Evolutionary conservation across 2,797 vertebrate genomes (phyloP), one percentile per base, ranked within the genome.

Genomic region (Eremophila alpestris): DNA sequence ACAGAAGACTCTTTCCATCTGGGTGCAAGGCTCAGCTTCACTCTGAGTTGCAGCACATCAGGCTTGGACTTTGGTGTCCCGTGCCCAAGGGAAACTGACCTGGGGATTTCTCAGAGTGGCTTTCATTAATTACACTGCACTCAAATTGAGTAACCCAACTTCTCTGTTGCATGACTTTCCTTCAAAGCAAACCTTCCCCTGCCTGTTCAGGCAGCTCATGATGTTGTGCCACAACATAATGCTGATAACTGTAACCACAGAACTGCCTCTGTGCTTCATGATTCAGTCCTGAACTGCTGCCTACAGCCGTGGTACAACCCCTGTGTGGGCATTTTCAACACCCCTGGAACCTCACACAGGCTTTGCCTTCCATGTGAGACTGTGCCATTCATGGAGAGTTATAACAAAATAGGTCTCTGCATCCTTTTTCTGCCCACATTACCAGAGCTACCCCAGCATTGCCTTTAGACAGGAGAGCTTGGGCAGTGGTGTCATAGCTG

Each of bases 1-100:
- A n/a, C 16, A n/a, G 73, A 59, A 62, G 62, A 5, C 5, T 82
- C 30, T 34, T 68, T 81, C 80, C 46, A 36, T 29, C 51, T 41
- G 26, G 13, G 13, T 68, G 21, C 0, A 7, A 65, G 71, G 45
- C 16, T 56, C 1, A 4, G 18, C 65, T 70, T 74, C 0, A 0
- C 22, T 30, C 41, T 27, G 40, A 65, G 52, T 22, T 80, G 45
- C 5, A 2, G 24, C 23, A 9, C 30, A 16, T 45, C 55, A 38
- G 34, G 22, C 63, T 43, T 63, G 54, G 55, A 30, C 67, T 76
- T 86, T 15, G 45, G 32, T 16, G 38, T 19, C 19, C 76, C 63
- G 29, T 55, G 68, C 49, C 73, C 49, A 22, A 32, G 30, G 56
- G n/a, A 40, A 8, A 7, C 45, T 87, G 85, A 77, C 49, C n/a